These are phyloP conservation scores for Drosophila seguyi DNA, from an alignment of 1,140 invertebrate genomes.

Conservation along the genomic window DNA sequence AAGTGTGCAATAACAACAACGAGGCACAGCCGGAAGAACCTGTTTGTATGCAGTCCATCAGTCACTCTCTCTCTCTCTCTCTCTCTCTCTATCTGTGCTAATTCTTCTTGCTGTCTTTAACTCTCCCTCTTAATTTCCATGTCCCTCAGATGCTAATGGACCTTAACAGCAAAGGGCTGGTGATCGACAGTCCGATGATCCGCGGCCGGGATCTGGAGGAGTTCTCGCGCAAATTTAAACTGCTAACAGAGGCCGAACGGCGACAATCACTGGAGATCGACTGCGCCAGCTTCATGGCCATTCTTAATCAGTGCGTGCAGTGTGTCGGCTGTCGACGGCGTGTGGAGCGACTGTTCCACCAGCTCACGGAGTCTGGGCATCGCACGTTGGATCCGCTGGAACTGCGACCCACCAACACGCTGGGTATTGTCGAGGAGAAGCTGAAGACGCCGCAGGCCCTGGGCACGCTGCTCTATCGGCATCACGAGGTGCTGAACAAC, in stretches of 20 bases:
- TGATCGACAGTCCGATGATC: conserved; percentile 91
- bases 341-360: conserved; percentile 94
- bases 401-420: conserved; percentile 89
- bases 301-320: conserved; percentile 94
- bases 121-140: not conserved
- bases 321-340: conserved; percentile 96
- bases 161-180: conserved; percentile 92
- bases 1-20: conserved; percentile 52
- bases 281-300: conserved; percentile 92
- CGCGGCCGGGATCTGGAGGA: conserved; percentile 93
- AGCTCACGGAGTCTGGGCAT: conserved; percentile 92
- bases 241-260: conserved; percentile 92
- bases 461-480: conserved; percentile 93
- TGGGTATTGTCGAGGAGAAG: conserved; percentile 92
- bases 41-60: conserved; percentile 67
- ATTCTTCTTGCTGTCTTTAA: not conserved
- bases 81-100: conserved; percentile 2
- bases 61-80: conserved; percentile 1
- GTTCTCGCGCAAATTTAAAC: conserved; percentile 92
- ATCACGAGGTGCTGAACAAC: conserved; percentile 91
- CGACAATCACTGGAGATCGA: conserved; percentile 92
- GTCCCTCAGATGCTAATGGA: conserved; percentile 94
- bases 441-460: conserved; percentile 91
- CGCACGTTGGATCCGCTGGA: conserved; percentile 93
- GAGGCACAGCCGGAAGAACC: conserved; percentile 41